phyloP scores from a whole-genome alignment of 2,113 vertebrate genomes.

The Oxyura jamaicensis region DNA sequence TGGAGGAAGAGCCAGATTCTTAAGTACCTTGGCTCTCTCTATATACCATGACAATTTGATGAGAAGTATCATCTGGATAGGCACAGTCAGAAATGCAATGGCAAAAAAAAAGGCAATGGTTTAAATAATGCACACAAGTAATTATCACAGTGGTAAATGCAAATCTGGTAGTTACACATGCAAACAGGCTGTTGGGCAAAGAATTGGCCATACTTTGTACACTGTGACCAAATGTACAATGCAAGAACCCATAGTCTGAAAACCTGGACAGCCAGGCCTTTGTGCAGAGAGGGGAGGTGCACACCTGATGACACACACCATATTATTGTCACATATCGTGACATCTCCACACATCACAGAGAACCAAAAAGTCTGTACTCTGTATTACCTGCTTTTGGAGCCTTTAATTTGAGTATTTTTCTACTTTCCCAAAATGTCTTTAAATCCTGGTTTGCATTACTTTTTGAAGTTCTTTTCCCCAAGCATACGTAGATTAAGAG shows the following conservation, averaged over 20 bases:
- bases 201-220: not conserved
- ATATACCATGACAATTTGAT: not conserved
- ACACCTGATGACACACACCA: accelerated
- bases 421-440: not conserved
- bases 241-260: not conserved
- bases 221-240: accelerated
- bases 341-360: not conserved
- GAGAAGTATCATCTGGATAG: not conserved
- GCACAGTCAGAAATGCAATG: not conserved
- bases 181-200: not conserved
- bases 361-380: not conserved
- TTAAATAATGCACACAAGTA: not conserved
- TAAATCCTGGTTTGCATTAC: not conserved
- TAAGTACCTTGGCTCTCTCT: not conserved
- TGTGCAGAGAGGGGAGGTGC: not conserved
- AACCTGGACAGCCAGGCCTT: not conserved
- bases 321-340: accelerated
- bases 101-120: not conserved
- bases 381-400: not conserved
- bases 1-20: not conserved
- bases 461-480: not conserved
- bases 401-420: not conserved
- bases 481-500: not conserved
- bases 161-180: not conserved
- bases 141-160: not conserved